Base-by-base conservation (phyloP, 2,888 invertebrate species). In the Julus scandinavius region DNA sequence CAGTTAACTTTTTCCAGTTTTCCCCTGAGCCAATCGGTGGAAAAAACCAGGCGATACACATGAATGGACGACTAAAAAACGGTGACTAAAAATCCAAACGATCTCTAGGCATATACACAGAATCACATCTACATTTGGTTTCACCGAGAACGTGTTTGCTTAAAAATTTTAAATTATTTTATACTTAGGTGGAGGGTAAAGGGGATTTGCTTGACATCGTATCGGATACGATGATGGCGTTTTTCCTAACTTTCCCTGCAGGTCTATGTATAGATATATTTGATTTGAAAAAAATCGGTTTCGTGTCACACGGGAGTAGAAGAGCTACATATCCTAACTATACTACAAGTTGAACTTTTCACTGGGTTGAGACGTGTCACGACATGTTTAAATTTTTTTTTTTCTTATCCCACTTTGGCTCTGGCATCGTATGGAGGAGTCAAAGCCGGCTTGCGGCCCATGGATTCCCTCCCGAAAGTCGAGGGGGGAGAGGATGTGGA, bases 271-370 rank as follows among this genome's bases (percentile, higher is more conserved):
- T 29, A 45, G 45, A 63, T 63, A n/a, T 63, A 17, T 72, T 72
- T 20, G 20, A 72, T 72, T 72, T 72, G 20, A 72, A 72, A 29
- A 29, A 29, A 29, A 17, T 72, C n/a, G 72, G 29, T 72, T 72
- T 72, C 72, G 72, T 29, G 20, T 29, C 72, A 72, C 72, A 72
- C 72, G 45, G 2, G 20, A 72, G 72, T 72, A 72, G 29, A 72
- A 72, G 72, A 72, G 72, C 72, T 72, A 72, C 2, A 20, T 72
- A 72, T 72, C 72, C 72, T 72, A 72, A 72, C 72, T 72, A 72
- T 1, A 29, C 72, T 72, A 72, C 29, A 29, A 72, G 72, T 72
- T 72, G 72, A 72, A 72, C 72, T 72, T 63, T 29, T 63, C 63
- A 63, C 63, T 63, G 63, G n/a, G n/a, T 63, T 63, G 17, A 20